A percentile compares a stretch with the other conserved stretches of the same genome.
Evolutionary conservation across 1,140 invertebrate genomes (phyloP).

Genomic region (Notospermus geniculatus): DNA sequence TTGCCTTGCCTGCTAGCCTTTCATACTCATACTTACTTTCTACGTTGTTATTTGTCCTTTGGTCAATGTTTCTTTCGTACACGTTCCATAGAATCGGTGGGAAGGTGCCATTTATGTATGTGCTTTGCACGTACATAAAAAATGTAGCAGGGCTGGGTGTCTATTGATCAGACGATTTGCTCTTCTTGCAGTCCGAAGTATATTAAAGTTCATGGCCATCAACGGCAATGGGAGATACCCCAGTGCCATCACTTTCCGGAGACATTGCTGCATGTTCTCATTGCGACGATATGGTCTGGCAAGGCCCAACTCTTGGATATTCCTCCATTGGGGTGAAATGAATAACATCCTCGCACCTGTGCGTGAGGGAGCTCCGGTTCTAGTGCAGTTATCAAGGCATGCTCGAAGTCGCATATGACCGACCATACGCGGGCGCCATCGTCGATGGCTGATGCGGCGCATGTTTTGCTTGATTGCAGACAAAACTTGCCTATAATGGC

Average conservation of each 20-base stretch:
- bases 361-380: conserved; percentile 19
- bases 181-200: not conserved
- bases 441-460: not conserved
- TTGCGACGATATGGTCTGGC: conserved; percentile 6
- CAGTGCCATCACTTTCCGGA: conserved; percentile 18
- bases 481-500: conserved; percentile 20
- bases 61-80: conserved; percentile 13
- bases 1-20: no score
- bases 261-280: not conserved
- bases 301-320: conserved; percentile 21
- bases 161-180: conserved; percentile 9
- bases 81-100: conserved; percentile 16
- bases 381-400: conserved; percentile 13
- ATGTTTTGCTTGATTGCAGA: conserved; percentile 11
- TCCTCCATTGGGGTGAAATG: conserved; percentile 19
- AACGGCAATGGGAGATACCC: conserved; percentile 13
- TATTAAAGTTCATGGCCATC: conserved; percentile 12
- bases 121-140: conserved; percentile 9
- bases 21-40: no score
- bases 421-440: conserved; percentile 12
- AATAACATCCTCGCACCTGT: conserved; percentile 21
- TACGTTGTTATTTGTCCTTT: conserved; percentile 18
- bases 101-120: conserved; percentile 11
- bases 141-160: conserved; percentile 8
- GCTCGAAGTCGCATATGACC: conserved; percentile 21